These are phyloP conservation scores for Nomada fucata DNA, from an alignment of 2,888 invertebrate genomes.

Conservation along the genomic window DNA sequence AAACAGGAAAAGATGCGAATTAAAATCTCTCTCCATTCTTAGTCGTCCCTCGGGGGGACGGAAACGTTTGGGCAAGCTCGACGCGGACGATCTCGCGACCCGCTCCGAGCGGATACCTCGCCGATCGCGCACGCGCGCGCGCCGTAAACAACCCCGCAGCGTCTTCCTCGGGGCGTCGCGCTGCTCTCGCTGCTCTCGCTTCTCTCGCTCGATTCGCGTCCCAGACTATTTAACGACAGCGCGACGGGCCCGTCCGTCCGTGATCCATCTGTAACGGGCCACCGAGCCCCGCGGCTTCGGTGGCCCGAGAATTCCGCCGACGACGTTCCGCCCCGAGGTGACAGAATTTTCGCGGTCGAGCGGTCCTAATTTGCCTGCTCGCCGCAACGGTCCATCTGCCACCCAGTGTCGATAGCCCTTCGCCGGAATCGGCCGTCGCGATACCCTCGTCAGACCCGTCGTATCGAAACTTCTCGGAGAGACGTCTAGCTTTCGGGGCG, in stretches of 20 bases:
- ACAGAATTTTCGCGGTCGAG: too few relatives aligned
- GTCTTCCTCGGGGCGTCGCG: background rate
- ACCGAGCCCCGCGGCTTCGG: background rate
- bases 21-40: conserved; percentile 9
- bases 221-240: conserved; percentile 9
- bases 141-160: background rate
- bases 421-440: background rate
- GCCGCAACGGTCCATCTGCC: too few relatives aligned
- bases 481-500: too few relatives aligned
- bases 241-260: conserved; percentile 2
- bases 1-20: conserved; percentile 55
- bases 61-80: too few relatives aligned
- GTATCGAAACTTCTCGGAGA: background rate
- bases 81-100: too few relatives aligned
- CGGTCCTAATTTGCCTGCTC: too few relatives aligned
- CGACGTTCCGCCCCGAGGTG: too few relatives aligned
- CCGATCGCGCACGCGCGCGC: background rate
- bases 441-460: background rate
- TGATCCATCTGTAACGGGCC: conserved; percentile 26
- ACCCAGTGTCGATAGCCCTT: background rate
- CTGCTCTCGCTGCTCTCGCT: too few relatives aligned
- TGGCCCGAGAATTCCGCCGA: too few relatives aligned
- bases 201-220: background rate
- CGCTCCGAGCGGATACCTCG: background rate
- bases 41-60: too few relatives aligned